Conservation (phyloP, 2,888 invertebrate species). For the Pelosia muscerda region DNA sequence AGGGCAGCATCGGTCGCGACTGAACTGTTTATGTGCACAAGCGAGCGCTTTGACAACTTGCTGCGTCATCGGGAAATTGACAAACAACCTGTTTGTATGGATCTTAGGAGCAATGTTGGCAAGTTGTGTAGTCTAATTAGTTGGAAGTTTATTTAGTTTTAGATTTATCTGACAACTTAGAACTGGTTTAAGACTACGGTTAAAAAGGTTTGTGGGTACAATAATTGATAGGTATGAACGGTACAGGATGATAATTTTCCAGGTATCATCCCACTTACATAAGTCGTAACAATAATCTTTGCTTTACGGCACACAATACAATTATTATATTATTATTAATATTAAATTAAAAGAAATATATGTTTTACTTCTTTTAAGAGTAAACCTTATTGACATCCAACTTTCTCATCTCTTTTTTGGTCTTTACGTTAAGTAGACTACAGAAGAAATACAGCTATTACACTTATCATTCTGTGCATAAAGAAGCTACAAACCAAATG, state of each 20-base stretch:
- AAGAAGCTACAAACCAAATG: slow-evolving; percentile 23
- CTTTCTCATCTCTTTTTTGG: not conserved
- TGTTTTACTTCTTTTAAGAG: not conserved
- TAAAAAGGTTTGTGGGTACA: not conserved
- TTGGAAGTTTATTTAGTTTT: slow-evolving; percentile 30
- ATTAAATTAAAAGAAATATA: no score
- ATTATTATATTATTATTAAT: no score
- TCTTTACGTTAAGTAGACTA: not conserved
- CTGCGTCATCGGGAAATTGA: slow-evolving; percentile 80
- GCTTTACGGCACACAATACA: no score
- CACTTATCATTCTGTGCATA: not conserved
- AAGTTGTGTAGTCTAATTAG: slow-evolving; percentile 27
- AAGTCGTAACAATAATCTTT: no score
- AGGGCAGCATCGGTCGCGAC: slow-evolving; percentile 55
- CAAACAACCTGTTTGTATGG: slow-evolving; percentile 72
- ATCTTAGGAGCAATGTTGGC: slow-evolving; percentile 37
- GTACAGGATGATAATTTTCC: not conserved
- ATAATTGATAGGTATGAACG: not conserved
- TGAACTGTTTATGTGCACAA: slow-evolving; percentile 79
- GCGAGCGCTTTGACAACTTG: slow-evolving; percentile 73
- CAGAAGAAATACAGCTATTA: not conserved
- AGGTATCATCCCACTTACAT: no score
- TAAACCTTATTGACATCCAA: no score
- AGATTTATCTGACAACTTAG: slow-evolving; percentile 7
- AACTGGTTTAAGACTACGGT: not conserved